A percentile compares a stretch with the other conserved stretches of the same genome.
phyloP scores from a whole-genome alignment of 2,113 vertebrate genomes.

The Oreocharis arfaki region DNA sequence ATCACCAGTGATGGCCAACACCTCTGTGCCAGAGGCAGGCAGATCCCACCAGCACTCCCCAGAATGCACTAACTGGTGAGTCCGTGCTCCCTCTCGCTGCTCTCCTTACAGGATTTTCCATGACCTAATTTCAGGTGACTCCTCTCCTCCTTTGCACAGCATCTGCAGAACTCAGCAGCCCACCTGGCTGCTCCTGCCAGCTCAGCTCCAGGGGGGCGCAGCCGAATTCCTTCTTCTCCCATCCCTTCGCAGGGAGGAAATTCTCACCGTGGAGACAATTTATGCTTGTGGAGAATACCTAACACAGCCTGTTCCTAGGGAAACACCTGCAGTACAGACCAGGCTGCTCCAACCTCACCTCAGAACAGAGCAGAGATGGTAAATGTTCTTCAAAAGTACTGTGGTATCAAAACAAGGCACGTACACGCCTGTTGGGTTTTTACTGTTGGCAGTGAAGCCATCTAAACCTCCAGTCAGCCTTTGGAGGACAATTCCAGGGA shows the following conservation, averaged over 20 bases:
- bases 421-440: neutral
- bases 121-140: neutral
- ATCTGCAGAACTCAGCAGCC: neutral
- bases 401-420: neutral
- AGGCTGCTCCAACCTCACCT: neutral
- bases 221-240: neutral
- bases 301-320: neutral
- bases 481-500: neutral
- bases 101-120: neutral
- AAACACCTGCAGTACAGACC: neutral
- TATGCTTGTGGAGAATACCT: neutral
- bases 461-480: neutral
- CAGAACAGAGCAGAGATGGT: neutral
- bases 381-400: neutral
- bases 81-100: accelerated
- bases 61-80: neutral
- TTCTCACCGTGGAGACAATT: neutral
- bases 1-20: neutral
- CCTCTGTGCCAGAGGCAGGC: neutral
- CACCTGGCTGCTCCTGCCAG: neutral
- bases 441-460: neutral
- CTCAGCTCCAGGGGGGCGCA: neutral
- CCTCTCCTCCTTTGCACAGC: neutral
- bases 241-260: neutral
- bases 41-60: neutral